Percentiles rank a stretch among this genome's conserved stretches.
Evolutionary conservation across 2,797 vertebrate genomes (phyloP).

Genomic region (Chelon auratus): DNA sequence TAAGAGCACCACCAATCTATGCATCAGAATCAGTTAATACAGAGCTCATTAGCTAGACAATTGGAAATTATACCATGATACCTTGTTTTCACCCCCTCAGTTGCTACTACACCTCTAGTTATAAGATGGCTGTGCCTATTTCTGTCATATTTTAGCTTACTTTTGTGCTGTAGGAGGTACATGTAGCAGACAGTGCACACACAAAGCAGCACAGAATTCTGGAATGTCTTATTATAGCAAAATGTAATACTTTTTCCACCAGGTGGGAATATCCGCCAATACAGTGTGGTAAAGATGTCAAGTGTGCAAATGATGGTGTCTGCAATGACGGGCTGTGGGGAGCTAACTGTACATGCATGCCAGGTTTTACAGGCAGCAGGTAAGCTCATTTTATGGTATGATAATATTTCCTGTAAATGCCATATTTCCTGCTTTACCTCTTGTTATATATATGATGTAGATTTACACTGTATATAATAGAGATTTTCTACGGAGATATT

Average conservation of each 20-base stretch:
- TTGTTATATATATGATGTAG: too few relatives aligned
- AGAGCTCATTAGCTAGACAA: too few relatives aligned
- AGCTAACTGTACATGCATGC: conserved; percentile 90
- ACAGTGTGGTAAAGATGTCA: conserved; percentile 86
- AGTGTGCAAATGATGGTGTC: conserved; percentile 84
- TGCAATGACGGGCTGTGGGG: conserved; percentile 87
- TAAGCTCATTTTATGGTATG: conserved; percentile 58
- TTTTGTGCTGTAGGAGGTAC: background rate
- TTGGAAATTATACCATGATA: too few relatives aligned
- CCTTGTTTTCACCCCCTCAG: too few relatives aligned
- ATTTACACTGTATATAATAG: too few relatives aligned
- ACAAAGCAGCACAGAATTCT: background rate
- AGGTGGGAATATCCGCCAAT: conserved; percentile 88
- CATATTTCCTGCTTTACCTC: too few relatives aligned
- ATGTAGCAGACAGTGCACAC: background rate
- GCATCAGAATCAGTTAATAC: too few relatives aligned
- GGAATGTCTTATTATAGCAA: background rate
- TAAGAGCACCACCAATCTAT: too few relatives aligned
- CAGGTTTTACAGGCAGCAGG: conserved; percentile 89
- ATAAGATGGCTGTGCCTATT: too few relatives aligned
- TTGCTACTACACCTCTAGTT: too few relatives aligned
- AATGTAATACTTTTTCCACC: conserved; percentile 1
- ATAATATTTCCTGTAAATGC: too few relatives aligned
- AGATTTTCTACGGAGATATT: too few relatives aligned
- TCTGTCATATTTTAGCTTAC: background rate